A percentile compares a stretch with the other conserved stretches of the same genome.
These are phyloP conservation scores for Ophion slaviceki DNA, from an alignment of 2,888 invertebrate genomes.

Conservation along the genomic window DNA sequence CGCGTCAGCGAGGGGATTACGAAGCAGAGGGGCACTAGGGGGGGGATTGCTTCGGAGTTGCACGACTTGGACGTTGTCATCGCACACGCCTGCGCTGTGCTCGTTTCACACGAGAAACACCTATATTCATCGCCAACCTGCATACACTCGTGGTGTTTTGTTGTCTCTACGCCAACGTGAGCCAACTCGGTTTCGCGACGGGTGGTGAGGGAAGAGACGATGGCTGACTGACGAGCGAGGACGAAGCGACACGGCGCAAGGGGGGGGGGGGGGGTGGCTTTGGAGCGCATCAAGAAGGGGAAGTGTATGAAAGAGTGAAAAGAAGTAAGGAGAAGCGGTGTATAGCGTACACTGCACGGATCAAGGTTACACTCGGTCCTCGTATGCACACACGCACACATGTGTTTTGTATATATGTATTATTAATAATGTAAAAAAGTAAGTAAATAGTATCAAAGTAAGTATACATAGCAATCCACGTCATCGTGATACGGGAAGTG, in stretches of 20 bases:
- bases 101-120: constrained; percentile 28
- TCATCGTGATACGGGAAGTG: too few species aligned
- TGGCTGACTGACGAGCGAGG: too few species aligned
- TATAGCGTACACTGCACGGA: constrained; percentile 69
- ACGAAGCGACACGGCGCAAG: not conserved
- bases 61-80: constrained; percentile 16
- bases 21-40: constrained; percentile 26
- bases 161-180: constrained; percentile 22
- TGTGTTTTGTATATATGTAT: too few species aligned
- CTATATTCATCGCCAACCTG: not conserved
- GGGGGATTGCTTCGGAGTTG: not conserved
- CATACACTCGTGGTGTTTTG: constrained; percentile 3
- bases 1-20: not conserved
- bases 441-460: too few species aligned
- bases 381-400: constrained; percentile 62
- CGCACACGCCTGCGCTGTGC: constrained; percentile 14
- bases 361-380: constrained; percentile 80
- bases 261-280: constrained; percentile 7
- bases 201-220: too few species aligned
- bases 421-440: too few species aligned
- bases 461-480: too few species aligned
- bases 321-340: constrained; percentile 64
- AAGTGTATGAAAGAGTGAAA: constrained; percentile 39
- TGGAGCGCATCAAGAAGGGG: constrained; percentile 1
- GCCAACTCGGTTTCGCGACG: too few species aligned